Evolutionary conservation across 2,888 invertebrate species (phyloP), one percentile per base, ranked within the genome.

Genomic region (Uropetala carovei): DNA sequence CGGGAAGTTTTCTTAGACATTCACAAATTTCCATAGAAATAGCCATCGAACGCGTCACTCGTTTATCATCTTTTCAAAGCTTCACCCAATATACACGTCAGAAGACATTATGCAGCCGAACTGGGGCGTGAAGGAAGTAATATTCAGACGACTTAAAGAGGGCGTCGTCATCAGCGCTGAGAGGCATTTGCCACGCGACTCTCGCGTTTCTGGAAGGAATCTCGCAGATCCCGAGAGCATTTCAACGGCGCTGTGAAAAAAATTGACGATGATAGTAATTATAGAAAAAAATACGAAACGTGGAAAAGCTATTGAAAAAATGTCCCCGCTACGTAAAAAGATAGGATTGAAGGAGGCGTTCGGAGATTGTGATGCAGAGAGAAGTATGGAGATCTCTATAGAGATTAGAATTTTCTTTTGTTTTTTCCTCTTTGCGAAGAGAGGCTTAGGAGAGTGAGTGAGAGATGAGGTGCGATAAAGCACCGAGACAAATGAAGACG

Each of bases 401-500:
- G 43, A 89, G 64, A 89, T 89, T 64, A 64, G 89, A 64, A 64
- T 43, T 89, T 64, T 64, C 89, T 89, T 68, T 56, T 30, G 56
- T 57, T 11, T 85, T 85, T 18, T n/a, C 13, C 22, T 0, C 27
- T 75, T 0, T 18, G 75, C n/a, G 22, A 75, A 2, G 75, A 18
- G 30, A 43, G 30, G 30, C 13, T 56, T 18, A 30, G 30, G 82
- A 27, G 86, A 60, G 60, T 14, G 30, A 58, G 30, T 22, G 86
- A 59, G 30, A 89, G 89, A 89, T 89, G 43, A 89, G 64, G 89
- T 56, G 64, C 27, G 89, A 64, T 89, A 89, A 89, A 86, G 89
- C 43, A 43, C 43, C n/a, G 64, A 68, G 89, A 89, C 89, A 89
- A 89, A 89, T 89, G 89, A 89, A 89, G 89, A 89, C 89, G 89